Conservation (phyloP, 2,797 vertebrate species). For the Melanotaenia maccullochi region DNA sequence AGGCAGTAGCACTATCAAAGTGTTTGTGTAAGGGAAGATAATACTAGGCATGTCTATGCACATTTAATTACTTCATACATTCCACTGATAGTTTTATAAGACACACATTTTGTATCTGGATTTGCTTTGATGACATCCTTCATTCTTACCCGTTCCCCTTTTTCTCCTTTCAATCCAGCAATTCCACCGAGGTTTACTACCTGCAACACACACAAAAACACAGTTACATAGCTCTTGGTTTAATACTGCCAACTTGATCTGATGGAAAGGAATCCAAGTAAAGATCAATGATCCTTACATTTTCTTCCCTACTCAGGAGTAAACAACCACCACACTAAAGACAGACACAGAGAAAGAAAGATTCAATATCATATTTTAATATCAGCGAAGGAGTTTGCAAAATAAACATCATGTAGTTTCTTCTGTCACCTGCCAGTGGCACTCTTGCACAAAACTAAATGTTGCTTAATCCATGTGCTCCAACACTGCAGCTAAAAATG, state of each 20-base stretch:
- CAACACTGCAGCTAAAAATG: constrained; percentile 38
- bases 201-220: constrained; percentile 62
- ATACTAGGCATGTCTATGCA: constrained; percentile 45
- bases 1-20: background rate
- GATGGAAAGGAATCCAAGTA: constrained; percentile 45
- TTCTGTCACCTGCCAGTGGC: constrained; percentile 58
- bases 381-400: background rate
- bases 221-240: constrained; percentile 15
- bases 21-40: background rate
- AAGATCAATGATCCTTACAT: constrained; percentile 77
- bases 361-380: constrained; percentile 17
- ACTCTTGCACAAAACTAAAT: constrained; percentile 70
- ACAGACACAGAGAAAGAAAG: constrained; percentile 43
- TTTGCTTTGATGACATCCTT: constrained; percentile 1
- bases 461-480: background rate
- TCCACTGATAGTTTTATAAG: constrained; percentile 30
- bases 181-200: constrained; percentile 35
- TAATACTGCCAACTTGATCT: constrained; percentile 1
- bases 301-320: constrained; percentile 71
- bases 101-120: background rate
- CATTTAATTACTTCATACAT: constrained; percentile 52
- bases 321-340: constrained; percentile 80
- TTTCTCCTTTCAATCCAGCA: constrained; percentile 71
- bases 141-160: constrained; percentile 70
- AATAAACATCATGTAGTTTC: constrained; percentile 32